Base-by-base conservation (phyloP, 1,140 invertebrate genomes). In the Drosophila sucinea region DNA sequence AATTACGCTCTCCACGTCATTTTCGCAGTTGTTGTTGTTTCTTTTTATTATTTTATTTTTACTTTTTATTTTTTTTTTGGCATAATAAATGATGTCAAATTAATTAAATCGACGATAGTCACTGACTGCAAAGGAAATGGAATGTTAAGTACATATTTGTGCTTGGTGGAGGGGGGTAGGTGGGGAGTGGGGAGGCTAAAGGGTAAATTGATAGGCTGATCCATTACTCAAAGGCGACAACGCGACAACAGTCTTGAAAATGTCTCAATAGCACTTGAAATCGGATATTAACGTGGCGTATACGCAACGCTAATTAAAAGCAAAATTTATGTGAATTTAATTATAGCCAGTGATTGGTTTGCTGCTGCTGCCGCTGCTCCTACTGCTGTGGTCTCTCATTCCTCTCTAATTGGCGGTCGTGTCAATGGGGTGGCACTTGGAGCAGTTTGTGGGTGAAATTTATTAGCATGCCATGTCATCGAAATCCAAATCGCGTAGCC, bases 51-150 rank as follows among this genome's bases (percentile, higher is more conserved):
- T 10, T 63, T 23, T 27, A 23, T 35, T 55, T 6, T 17, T n/a
- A 38, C 2, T 38, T 17, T 5, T 54, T 7, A 0, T 40, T 47
- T 25, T 40, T 73, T 75, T 82, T 82, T 87, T 70, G 76, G 69
- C 83, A 83, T 80, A 83, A 89, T 83, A 89, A 83, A 87, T 87
- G 80, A 87, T 83, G 84, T 83, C 84, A 83, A 87, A 87, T 87
- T 87, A 87, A 87, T 89, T 87, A 74, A 89, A 89, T 87, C 67
- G 84, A 71, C 72, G 70, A 86, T 64, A 68, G 70, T 61, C 55
- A 30, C 47, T 47, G 70, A 56, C 73, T 68, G 68, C 63, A 71
- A 77, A 71, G 73, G 32, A 77, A 77, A 57, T 51, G 60, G 73
- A 61, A 66, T 77, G 75, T 77, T 66, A 56, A 67, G 64, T 66